phyloP scores from a whole-genome alignment of 2,888 invertebrate species.

The Ormia ochracea region DNA sequence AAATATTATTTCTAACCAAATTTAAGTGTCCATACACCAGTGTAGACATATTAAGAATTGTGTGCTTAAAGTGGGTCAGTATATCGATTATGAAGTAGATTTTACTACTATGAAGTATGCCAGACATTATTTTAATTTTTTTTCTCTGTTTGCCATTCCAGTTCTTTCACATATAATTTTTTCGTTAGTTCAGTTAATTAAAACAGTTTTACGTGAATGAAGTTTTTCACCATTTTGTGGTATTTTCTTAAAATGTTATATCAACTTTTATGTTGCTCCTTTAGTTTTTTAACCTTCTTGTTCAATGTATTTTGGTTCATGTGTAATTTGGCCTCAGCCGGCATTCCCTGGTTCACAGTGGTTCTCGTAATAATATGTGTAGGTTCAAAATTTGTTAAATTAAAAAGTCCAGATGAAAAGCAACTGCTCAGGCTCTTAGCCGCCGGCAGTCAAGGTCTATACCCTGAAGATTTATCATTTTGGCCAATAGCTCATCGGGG shows the following conservation, averaged over 20 bases:
- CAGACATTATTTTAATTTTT: slow-evolving; percentile 37
- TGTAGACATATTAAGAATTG: slow-evolving; percentile 42
- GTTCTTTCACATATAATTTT: slow-evolving; percentile 21
- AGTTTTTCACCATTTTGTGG: slow-evolving; percentile 71
- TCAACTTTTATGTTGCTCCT: slow-evolving; percentile 73
- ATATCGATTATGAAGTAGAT: slow-evolving; percentile 47
- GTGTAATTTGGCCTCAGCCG: slow-evolving; percentile 74
- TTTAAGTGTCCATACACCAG: slow-evolving; percentile 5
- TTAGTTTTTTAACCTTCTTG: slow-evolving; percentile 72
- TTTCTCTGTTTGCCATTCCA: slow-evolving; percentile 32
- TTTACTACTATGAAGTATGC: slow-evolving; percentile 29
- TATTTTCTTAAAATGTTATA: slow-evolving; percentile 75
- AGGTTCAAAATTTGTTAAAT: slow-evolving; percentile 75
- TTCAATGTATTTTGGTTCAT: slow-evolving; percentile 76
- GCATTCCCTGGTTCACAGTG: slow-evolving; percentile 75
- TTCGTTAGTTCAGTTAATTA: slow-evolving; percentile 32
- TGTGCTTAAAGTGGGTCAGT: slow-evolving; percentile 58
- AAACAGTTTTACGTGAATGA: slow-evolving; percentile 69
- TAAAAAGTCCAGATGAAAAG: slow-evolving; percentile 74
- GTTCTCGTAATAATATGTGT: slow-evolving; percentile 73
- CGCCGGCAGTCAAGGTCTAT: slow-evolving; percentile 64
- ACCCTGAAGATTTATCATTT: slow-evolving; percentile 73
- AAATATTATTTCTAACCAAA: slow-evolving; percentile 22
- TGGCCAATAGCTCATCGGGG: slow-evolving; percentile 77
- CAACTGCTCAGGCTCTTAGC: slow-evolving; percentile 71